Percentiles rank a stretch among this genome's conserved stretches.
Evolutionary conservation across 2,797 vertebrate genomes (phyloP).

Genomic region (Coregonus ussuriensis): DNA sequence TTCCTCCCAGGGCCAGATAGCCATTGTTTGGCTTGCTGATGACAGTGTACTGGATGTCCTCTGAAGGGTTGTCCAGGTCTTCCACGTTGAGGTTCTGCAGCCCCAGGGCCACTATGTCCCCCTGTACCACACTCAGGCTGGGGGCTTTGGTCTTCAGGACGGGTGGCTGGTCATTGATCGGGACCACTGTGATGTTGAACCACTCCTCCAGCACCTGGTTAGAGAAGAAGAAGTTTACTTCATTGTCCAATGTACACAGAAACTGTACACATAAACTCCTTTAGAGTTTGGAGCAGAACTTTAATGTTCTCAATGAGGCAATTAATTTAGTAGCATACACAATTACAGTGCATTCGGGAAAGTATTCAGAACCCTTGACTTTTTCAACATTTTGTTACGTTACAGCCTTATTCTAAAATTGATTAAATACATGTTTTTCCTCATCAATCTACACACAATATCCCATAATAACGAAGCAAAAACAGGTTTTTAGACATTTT

Average conservation of each 20-base stretch:
- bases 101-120: slow-evolving; percentile 71
- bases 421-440: no score
- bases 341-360: not conserved
- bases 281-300: not conserved
- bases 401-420: no score
- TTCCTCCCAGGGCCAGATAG: slow-evolving; percentile 77
- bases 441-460: no score
- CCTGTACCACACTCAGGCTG: slow-evolving; percentile 81
- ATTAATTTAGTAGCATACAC: not conserved
- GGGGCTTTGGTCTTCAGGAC: slow-evolving; percentile 87
- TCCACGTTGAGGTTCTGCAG: slow-evolving; percentile 82
- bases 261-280: not conserved
- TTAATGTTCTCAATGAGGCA: not conserved
- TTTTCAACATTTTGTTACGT: no score
- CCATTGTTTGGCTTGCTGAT: slow-evolving; percentile 86
- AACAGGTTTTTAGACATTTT: no score
- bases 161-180: slow-evolving; percentile 86
- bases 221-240: not conserved
- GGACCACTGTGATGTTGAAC: slow-evolving; percentile 84
- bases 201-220: slow-evolving; percentile 74
- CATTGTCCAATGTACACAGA: not conserved
- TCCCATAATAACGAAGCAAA: no score
- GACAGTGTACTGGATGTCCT: slow-evolving; percentile 82
- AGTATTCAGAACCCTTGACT: no score
- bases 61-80: slow-evolving; percentile 83